phyloP scores from a whole-genome alignment of 2,113 vertebrate species.

The Actenoides lindsayi region DNA sequence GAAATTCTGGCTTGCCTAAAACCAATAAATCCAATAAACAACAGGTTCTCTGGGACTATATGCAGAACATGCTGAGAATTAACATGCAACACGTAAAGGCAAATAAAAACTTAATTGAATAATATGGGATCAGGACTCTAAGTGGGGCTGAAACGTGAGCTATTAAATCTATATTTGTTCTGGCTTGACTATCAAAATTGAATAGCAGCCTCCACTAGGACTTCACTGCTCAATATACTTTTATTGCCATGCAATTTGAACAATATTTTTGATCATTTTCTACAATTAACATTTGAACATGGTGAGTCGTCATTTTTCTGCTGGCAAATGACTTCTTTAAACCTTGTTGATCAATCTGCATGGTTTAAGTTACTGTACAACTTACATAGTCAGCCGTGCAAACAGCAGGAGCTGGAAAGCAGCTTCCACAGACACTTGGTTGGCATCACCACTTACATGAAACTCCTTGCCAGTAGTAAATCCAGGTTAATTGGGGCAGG shows the following conservation, averaged over 20 bases:
- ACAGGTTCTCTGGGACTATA: not conserved
- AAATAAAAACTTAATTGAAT: not conserved
- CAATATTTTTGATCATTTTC: conserved; percentile 46
- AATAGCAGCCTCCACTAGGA: not conserved
- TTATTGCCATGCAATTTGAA: not conserved
- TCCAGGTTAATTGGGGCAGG: not conserved
- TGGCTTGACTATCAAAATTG: not conserved
- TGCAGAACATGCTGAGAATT: not conserved
- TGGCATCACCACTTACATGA: not conserved
- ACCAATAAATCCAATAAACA: not conserved
- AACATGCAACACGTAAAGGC: not conserved
- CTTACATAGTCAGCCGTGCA: not conserved
- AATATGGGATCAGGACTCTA: not conserved
- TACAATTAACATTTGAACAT: not conserved
- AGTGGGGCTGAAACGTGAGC: not conserved
- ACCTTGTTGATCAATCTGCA: conserved; percentile 21
- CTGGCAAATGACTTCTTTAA: not conserved
- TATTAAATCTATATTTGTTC: not conserved
- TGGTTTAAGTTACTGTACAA: not conserved
- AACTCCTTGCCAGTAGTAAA: not conserved
- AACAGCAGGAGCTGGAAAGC: not conserved
- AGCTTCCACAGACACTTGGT: not conserved
- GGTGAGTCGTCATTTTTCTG: not conserved
- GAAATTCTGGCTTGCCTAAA: not conserved
- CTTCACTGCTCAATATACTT: conserved; percentile 39